A percentile compares a stretch with the other conserved stretches of the same genome.
These are phyloP conservation scores for Apodemia mormo DNA, from an alignment of 2,888 invertebrate species.

Conservation along the genomic window DNA sequence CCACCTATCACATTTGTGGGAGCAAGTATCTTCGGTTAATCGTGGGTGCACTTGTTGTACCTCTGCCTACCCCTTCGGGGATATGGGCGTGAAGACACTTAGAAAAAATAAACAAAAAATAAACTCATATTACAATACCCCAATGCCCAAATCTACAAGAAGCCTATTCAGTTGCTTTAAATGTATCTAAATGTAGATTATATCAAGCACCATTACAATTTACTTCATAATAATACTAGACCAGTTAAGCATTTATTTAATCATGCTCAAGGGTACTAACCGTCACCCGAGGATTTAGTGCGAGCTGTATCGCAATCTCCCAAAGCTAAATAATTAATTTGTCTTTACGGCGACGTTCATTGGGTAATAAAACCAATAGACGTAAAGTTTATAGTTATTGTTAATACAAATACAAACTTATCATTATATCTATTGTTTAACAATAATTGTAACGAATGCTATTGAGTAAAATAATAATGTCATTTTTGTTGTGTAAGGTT, in stretches of 20 bases:
- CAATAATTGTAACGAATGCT: background rate
- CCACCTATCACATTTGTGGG: too few species aligned
- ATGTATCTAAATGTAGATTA: background rate
- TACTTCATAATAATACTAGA: background rate
- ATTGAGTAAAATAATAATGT: background rate
- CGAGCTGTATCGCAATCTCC: constrained; percentile 16
- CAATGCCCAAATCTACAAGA: too few species aligned
- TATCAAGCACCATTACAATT: background rate
- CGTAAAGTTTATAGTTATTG: constrained; percentile 6
- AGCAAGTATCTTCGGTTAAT: too few species aligned
- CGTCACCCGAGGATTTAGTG: constrained; percentile 11
- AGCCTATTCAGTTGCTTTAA: too few species aligned
- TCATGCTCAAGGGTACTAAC: constrained; percentile 9
- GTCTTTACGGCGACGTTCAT: constrained; percentile 20
- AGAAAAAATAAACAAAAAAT: too few species aligned
- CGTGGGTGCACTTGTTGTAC: too few species aligned
- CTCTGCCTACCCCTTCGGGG: too few species aligned
- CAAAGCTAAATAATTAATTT: constrained; percentile 22
- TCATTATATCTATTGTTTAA: constrained; percentile 4
- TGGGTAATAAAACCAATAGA: constrained; percentile 19
- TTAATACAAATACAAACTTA: constrained; percentile 9
- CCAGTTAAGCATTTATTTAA: constrained; percentile 12
- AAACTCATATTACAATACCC: too few species aligned
- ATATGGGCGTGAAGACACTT: too few species aligned
- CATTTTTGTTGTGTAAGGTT: background rate